Evolutionary conservation across 2,888 invertebrate species (phyloP).

Genomic region (Athrips mouffetella): DNA sequence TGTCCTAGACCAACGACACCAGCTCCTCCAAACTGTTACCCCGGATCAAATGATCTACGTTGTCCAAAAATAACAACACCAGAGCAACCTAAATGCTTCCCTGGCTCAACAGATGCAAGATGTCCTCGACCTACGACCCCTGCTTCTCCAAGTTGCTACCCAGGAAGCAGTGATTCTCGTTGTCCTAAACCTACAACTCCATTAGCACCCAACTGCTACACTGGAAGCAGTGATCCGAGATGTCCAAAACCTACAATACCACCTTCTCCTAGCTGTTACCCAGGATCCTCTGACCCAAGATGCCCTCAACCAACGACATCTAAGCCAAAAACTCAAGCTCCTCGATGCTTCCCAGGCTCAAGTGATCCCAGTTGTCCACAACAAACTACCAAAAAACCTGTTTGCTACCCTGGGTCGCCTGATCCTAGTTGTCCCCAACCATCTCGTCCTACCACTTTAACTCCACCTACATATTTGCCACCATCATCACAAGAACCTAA

Average conservation of each 20-base stretch:
- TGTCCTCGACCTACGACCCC: conserved; percentile 37
- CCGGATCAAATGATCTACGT: conserved; percentile 43
- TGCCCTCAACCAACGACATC: conserved; percentile 26
- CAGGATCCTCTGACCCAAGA: conserved; percentile 32
- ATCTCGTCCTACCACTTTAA: conserved; percentile 34
- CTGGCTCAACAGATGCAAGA: conserved; percentile 31
- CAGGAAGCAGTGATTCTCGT: conserved; percentile 32
- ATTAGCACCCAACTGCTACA: conserved; percentile 37
- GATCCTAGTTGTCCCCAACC: conserved; percentile 38
- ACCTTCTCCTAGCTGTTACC: conserved; percentile 28
- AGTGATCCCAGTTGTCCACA: conserved; percentile 35
- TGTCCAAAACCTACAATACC: conserved; percentile 37
- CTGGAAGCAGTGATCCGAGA: conserved; percentile 41
- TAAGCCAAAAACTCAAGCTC: too few relatives aligned
- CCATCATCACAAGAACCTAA: conserved; percentile 30
- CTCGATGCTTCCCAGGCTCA: conserved; percentile 31
- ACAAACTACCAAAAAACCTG: conserved; percentile 13
- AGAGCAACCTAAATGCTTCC: conserved; percentile 32
- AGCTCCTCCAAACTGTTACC: conserved; percentile 39
- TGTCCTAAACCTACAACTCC: conserved; percentile 33
- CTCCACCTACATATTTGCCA: conserved; percentile 16
- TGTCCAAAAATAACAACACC: conserved; percentile 41
- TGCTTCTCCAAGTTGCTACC: conserved; percentile 21
- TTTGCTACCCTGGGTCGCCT: conserved; percentile 37
- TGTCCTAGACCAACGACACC: conserved; percentile 22